These are phyloP conservation scores for Calonectris borealis DNA, from an alignment of 2,113 vertebrate species.

Conservation along the genomic window DNA sequence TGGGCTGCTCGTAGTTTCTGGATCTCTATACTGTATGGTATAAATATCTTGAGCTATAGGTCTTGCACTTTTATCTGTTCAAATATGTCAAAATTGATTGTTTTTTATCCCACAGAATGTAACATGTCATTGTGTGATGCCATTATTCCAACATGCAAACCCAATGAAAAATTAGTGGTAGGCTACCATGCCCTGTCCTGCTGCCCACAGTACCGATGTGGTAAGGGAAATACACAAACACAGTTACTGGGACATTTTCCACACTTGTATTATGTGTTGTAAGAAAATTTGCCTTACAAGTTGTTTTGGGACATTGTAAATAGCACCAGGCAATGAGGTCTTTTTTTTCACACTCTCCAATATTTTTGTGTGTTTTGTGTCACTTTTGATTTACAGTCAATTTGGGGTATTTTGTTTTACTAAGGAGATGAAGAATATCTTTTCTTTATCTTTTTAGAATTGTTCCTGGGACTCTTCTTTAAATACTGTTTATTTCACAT, in stretches of 20 bases:
- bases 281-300: background rate
- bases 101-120: slow-evolving; percentile 80
- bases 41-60: background rate
- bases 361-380: background rate
- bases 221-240: slow-evolving; percentile 70
- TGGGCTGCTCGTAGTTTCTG: background rate
- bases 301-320: background rate
- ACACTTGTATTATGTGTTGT: background rate
- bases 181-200: slow-evolving; percentile 87
- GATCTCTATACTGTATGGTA: background rate
- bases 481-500: background rate
- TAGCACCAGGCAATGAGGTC: background rate
- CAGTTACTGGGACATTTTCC: background rate
- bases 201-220: slow-evolving; percentile 92
- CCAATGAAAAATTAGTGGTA: slow-evolving; percentile 81
- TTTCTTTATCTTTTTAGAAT: background rate
- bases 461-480: background rate
- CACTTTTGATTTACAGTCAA: background rate
- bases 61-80: background rate
- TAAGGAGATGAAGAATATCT: background rate
- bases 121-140: slow-evolving; percentile 88
- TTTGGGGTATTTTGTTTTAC: background rate
- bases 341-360: background rate
- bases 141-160: slow-evolving; percentile 80
- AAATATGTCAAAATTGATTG: background rate